Evolutionary conservation across 2,113 vertebrate genomes (phyloP), one percentile per base, ranked within the genome.

Genomic region (Crypturellus undulatus): DNA sequence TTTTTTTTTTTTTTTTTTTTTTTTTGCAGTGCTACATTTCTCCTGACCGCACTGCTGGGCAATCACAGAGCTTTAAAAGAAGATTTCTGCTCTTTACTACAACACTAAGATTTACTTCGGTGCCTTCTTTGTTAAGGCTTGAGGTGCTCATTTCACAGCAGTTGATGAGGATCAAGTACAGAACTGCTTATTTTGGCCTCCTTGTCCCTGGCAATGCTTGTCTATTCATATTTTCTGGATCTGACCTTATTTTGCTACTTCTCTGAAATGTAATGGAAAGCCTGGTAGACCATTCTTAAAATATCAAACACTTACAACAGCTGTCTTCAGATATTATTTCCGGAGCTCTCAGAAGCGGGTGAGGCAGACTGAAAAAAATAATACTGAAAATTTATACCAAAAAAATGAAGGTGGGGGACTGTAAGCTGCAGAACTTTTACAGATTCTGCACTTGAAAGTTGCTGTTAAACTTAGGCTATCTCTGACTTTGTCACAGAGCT

Each of bases 181-280:
- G 43, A 94, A 85, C 6, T 14, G 9, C 42, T 65, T 32, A 79
- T 75, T 89, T 91, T 25, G 87, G 42, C 45, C 42, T 82, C 13
- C 54, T 72, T 84, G 68, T 52, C 58, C 9, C 22, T 81, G 32
- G 21, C 77, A 62, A 59, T 73, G 22, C 3, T 94, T 6, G 3
- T 65, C 28, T 81, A 21, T 94, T 93, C 79, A 24, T 90, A 38
- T 87, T 76, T 96, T 84, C 52, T 60, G 52, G 10, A 34, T 75
- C 51, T 6, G 18, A 59, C 64, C 62, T 89, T 68, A 79, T 87
- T 81, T 94, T 71, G 1, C 40, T 77, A 30, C 43, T 51, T 91
- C 62, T 64, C 47, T 76, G 58, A 91, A 87, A 91, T n/a, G 10
- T 69, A 71, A 82, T 34, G n/a, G 54, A 69, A 83, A 54, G 79